Base-by-base conservation (phyloP, 2,113 vertebrate genomes). In the Hymenochirus boettgeri region DNA sequence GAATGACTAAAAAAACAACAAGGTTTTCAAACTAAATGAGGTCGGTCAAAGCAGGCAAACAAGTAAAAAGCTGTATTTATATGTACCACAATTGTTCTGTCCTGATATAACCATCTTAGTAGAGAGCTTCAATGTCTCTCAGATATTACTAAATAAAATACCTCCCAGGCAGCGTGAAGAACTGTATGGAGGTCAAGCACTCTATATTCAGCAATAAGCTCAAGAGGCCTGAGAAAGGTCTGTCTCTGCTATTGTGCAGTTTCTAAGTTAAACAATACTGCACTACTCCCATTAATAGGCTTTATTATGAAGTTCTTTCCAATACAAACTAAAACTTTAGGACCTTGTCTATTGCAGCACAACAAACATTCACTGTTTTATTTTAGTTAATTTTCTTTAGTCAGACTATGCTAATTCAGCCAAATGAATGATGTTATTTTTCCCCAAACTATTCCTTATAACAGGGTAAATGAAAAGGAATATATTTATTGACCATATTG, bases 161-260 rank as follows among this genome's bases (percentile, higher is more conserved):
- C 56, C 51, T 67, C 31, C 39, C 56, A 58, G 33, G 37, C 55
- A 29, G 42, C 27, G 39, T 65, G 53, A 18, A 18, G 19, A 57
- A 52, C 58, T 67, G 31, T 59, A 52, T 37, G 47, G 47, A 50
- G 46, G 24, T 66, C 57, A 25, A 51, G 55, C 57, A 66, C 22
- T 8, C 59, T 67, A 52, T 67, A 67, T 67, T 67, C 64, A 51
- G 18, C 31, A 42, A 26, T 33, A 67, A 59, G 33, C 47, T 59
- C 23, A 59, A 67, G 64, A 59, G 64, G 56, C 64, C 64, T 67
- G 64, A 67, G 64, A 67, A 67, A 67, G 64, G 64, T 67, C 56
- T 42, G 64, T 23, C 51, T 51, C 42, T 26, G 29, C 15, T 1
- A 42, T 42, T 42, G 39, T 42, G 13, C 56, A 27, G 56, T 23